Evolutionary conservation across 2,888 invertebrate genomes (phyloP), one percentile per base, ranked within the genome.

Genomic region (Philopedon plagiatum): DNA sequence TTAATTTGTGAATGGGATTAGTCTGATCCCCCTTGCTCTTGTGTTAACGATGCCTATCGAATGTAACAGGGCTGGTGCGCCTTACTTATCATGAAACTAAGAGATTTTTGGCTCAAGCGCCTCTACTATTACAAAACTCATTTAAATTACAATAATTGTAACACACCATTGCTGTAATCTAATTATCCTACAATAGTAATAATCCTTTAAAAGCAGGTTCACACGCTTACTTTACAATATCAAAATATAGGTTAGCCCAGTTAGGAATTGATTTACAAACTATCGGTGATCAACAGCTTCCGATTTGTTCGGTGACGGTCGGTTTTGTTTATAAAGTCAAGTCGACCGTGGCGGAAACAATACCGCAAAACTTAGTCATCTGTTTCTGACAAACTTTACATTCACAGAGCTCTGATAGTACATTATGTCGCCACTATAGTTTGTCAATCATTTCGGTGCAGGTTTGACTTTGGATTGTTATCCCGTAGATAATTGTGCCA

Each of bases 371-470:
- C 62, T 62, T 62, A 46, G 34, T 49, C 34, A 61, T 49, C 32
- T 62, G 62, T 61, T 61, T 61, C 39, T 60, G 60, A 23, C 61
- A 61, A 61, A 61, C 46, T 46, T 61, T 61, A 44, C 49, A 62
- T 46, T 62, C 44, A 37, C 23, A 60, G n/a, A 32, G 5, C 37
- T 19, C 57, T 11, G 15, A 41, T 37, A 23, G 23, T 41, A 39
- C n/a, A 26, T 29, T 49, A 49, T 49, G 26, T 26, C 9, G 19
- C 44, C 44, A 46, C 44, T 46, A 46, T 23, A 51, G 51, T 51
- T 51, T 51, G 51, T 51, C 29, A 15, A 51, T 51, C 23, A 23
- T 18, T 15, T 41, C 41, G 41, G 5, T 41, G 15, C 41, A 18
- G 41, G 4, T 41, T 41, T 41, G 5, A 15, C 2, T 41, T 41